Percentiles rank a stretch among this genome's conserved stretches.
These are phyloP conservation scores for Zaprionus vittiger DNA, from an alignment of 1,140 invertebrate species.

Conservation along the genomic window DNA sequence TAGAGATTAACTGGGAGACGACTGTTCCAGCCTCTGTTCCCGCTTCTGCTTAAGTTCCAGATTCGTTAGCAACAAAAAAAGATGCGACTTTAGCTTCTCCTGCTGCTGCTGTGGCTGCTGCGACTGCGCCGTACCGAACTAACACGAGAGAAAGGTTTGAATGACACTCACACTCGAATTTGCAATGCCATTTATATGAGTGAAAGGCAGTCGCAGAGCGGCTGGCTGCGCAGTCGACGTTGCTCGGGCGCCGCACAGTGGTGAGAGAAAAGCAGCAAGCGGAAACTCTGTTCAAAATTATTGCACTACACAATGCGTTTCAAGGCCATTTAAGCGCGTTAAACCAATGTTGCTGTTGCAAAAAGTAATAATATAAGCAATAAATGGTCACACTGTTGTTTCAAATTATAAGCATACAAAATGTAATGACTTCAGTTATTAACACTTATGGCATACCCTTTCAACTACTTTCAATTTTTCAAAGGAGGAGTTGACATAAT, in stretches of 20 bases:
- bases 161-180: conserved; percentile 75
- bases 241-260: conserved; percentile 52
- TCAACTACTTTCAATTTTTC: background rate
- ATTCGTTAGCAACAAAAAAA: conserved; percentile 46
- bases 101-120: conserved; percentile 24
- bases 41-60: conserved; percentile 39
- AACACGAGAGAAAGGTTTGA: conserved; percentile 81
- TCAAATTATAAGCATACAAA: too few species aligned
- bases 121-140: conserved; percentile 45
- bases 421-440: too few species aligned
- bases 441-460: background rate
- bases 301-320: background rate
- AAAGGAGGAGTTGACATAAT: background rate
- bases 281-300: conserved; percentile 8
- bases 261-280: background rate
- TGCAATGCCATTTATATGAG: conserved; percentile 84
- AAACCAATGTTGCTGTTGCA: background rate
- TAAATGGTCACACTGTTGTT: too few species aligned
- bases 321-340: background rate
- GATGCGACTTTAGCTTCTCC: conserved; percentile 14
- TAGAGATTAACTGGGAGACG: conserved; percentile 30
- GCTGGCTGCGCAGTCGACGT: conserved; percentile 52
- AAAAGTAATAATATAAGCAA: background rate
- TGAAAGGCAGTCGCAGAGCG: conserved; percentile 75
- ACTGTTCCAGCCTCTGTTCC: conserved; percentile 29